Evolutionary conservation across 35 echinoderm and acorn worm genomes (phyloP), one percentile per base, ranked within the genome.

Genomic region (Lytechinus variegatus): DNA sequence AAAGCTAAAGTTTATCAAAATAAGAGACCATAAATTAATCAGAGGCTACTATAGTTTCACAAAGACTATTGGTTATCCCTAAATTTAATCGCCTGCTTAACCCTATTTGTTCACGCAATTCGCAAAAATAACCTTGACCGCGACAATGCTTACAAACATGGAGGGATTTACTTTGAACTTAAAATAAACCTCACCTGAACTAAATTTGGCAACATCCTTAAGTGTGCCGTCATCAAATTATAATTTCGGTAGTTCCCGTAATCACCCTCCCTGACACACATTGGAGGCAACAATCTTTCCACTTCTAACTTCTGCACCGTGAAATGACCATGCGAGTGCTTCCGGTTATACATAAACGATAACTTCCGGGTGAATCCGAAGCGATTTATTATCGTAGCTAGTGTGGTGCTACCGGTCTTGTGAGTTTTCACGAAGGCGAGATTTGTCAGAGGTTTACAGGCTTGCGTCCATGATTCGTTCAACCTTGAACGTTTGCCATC

Each of bases 361-460:
- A 95, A 24, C 27, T 91, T 87, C 13, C 94, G 86, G 61, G 9
- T 52, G 54, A 87, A 96, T 21, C 96, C 96, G 71, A 89, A 96
- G 6, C 96, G 44, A 57, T 96, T 94, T 6, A 96, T 87, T 12
- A 97, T 93, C 19, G 94, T 91, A 8, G 87, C 54, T 52, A 97
- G 21, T 11, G 96, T 97, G 12, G 96, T 97, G 52, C 94, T 95
- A 9, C 94, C 96, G 4, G 96, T 97, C 58, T 97, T 97, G 89
- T 97, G 96, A 2, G 96, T 97, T 87, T 97, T 97, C 52, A 97
- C 95, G 94, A 92, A 95, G 9, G 92, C 96, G 28, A 95, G 52
- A 14, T 92, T 54, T 27, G 54, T 27, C 10, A 52, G 55, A 12
- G 95, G 95, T 19, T 56, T 66, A 72, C 95, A 96, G 5, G 10